A percentile compares a stretch with the other conserved stretches of the same genome.
Evolutionary conservation across 2,113 vertebrate species (phyloP).

Genomic region (Myodes glareolus): DNA sequence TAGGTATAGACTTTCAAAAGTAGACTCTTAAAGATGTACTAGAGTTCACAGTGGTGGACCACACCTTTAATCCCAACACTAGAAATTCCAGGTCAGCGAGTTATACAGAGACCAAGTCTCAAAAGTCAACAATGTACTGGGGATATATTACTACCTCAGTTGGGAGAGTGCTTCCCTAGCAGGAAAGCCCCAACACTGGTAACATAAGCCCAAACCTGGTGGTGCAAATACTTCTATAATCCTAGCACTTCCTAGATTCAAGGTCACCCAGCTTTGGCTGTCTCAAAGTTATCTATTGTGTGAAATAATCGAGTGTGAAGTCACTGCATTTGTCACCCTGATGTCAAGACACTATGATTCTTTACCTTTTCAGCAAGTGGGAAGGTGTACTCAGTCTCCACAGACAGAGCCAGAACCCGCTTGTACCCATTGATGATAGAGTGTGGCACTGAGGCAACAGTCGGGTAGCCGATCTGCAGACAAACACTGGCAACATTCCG

Average conservation of each 20-base stretch:
- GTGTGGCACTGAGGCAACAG: constrained; percentile 96
- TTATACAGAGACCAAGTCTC: not conserved
- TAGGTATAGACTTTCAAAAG: not conserved
- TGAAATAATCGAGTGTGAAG: not conserved
- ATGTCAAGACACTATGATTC: not conserved
- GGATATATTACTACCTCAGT: not conserved
- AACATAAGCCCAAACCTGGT: not conserved
- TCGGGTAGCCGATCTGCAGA: constrained; percentile 98
- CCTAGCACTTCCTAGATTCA: no score
- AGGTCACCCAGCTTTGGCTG: not conserved
- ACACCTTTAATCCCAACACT: not conserved
- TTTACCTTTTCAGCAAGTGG: constrained; percentile 98
- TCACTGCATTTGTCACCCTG: not conserved
- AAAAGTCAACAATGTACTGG: not conserved
- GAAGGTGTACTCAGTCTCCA: constrained; percentile 97
- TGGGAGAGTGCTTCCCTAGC: not conserved
- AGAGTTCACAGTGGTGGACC: not conserved
- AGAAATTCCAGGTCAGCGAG: not conserved
- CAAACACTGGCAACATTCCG: constrained; percentile 97
- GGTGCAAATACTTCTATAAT: not conserved
- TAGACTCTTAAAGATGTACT: not conserved
- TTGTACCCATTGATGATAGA: constrained; percentile 97
- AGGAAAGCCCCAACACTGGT: not conserved
- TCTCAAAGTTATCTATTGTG: not conserved
- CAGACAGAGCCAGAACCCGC: constrained; percentile 94